A percentile compares a stretch with the other conserved stretches of the same genome.
phyloP scores from a whole-genome alignment of 2,797 vertebrate genomes.

The Eulemur rubriventer region DNA sequence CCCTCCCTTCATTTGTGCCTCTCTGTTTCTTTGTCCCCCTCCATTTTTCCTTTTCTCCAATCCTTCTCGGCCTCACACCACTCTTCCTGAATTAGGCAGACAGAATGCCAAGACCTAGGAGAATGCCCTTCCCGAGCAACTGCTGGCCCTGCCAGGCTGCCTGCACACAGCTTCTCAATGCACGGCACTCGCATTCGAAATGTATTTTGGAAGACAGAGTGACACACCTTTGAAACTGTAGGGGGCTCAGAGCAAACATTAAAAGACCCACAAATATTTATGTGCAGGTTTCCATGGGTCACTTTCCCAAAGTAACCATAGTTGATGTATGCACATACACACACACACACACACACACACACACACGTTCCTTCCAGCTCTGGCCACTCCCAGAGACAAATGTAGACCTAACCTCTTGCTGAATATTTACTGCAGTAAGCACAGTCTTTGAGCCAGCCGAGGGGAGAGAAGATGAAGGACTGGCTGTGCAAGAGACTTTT shows the following conservation, averaged over 20 bases:
- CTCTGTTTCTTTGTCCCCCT: constrained; percentile 17
- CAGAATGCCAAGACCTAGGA: background rate
- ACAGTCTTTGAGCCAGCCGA: background rate
- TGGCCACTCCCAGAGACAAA: background rate
- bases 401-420: background rate
- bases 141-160: background rate
- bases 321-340: fast-evolving
- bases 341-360: background rate
- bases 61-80: background rate
- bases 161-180: background rate
- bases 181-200: background rate
- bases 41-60: background rate
- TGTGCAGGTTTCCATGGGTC: background rate
- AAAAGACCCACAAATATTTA: constrained; percentile 36
- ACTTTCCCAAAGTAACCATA: constrained; percentile 6
- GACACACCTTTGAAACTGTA: background rate
- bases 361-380: background rate
- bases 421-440: background rate
- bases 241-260: background rate
- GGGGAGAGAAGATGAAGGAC: background rate
- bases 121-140: background rate
- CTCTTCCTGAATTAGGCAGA: background rate
- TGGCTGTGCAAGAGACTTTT: background rate
- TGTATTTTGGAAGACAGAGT: constrained; percentile 2
- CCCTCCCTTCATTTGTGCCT: background rate